Conservation (phyloP, 2,888 invertebrate species). For the Brassicogethes aeneus region DNA sequence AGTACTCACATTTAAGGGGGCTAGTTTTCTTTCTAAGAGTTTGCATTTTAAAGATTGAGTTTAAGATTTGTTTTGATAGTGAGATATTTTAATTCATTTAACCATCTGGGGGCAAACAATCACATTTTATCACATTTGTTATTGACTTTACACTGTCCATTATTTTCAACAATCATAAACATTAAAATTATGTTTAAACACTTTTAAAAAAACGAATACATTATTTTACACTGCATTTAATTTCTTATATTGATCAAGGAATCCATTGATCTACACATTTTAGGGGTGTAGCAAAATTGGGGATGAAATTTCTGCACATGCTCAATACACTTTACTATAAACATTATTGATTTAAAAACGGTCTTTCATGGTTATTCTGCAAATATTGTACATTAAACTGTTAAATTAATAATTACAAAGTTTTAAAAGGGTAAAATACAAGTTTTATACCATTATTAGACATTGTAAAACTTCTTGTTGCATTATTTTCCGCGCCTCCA, state of each 20-base stretch:
- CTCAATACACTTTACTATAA: conserved; percentile 19
- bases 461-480: not conserved
- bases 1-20: conserved; percentile 85
- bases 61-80: conserved; percentile 5
- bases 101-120: conserved; percentile 28
- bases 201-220: conserved; percentile 2
- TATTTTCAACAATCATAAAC: conserved; percentile 5
- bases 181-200: conserved; percentile 1
- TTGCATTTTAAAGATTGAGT: conserved; percentile 59
- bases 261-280: conserved; percentile 33
- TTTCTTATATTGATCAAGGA: conserved; percentile 33
- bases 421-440: not conserved
- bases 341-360: conserved; percentile 14
- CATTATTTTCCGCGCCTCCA: not conserved
- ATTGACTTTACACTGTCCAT: conserved; percentile 25
- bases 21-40: conserved; percentile 88
- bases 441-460: not conserved
- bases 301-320: conserved; percentile 26
- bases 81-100: conserved; percentile 14
- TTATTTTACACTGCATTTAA: conserved; percentile 19
- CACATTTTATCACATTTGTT: conserved; percentile 29
- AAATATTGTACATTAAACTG: not conserved
- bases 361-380: not conserved
- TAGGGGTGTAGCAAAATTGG: conserved; percentile 29
- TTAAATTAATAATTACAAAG: not conserved